phyloP scores from a whole-genome alignment of 2,888 invertebrate species.

The Himalopsyche tibetana region DNA sequence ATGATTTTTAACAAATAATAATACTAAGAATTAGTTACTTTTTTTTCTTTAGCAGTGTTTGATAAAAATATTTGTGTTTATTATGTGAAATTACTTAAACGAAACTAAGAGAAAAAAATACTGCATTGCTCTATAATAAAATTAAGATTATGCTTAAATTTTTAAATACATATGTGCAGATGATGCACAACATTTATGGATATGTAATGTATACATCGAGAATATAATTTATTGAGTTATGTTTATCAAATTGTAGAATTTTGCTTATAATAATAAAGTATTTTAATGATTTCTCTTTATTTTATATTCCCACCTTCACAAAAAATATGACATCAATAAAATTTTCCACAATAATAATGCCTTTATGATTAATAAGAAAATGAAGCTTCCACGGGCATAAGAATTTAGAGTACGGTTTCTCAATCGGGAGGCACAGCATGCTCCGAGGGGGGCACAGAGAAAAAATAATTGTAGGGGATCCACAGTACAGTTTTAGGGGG shows the following conservation, averaged over 20 bases:
- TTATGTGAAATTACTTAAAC: conserved; percentile 10
- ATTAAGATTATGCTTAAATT: conserved; percentile 27
- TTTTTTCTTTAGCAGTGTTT: conserved; percentile 32
- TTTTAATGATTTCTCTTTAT: conserved; percentile 31
- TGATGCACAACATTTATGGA: conserved; percentile 7
- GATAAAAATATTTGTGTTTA: conserved; percentile 27
- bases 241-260: conserved; percentile 40
- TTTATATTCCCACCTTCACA: not conserved
- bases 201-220: conserved; percentile 32
- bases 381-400: no score
- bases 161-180: conserved; percentile 1
- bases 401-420: no score
- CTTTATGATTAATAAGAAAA: no score
- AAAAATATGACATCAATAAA: no score
- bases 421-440: no score
- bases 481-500: no score
- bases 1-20: conserved; percentile 41
- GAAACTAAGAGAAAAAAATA: conserved; percentile 39
- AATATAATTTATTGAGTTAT: conserved; percentile 39
- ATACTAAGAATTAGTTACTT: conserved; percentile 27
- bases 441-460: no score
- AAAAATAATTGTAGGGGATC: no score
- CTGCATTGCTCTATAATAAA: conserved; percentile 5
- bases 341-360: no score
- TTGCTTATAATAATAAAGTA: conserved; percentile 38